These are phyloP conservation scores for Drosophila ohnishii DNA, from an alignment of 1,140 invertebrate species.

Conservation along the genomic window DNA sequence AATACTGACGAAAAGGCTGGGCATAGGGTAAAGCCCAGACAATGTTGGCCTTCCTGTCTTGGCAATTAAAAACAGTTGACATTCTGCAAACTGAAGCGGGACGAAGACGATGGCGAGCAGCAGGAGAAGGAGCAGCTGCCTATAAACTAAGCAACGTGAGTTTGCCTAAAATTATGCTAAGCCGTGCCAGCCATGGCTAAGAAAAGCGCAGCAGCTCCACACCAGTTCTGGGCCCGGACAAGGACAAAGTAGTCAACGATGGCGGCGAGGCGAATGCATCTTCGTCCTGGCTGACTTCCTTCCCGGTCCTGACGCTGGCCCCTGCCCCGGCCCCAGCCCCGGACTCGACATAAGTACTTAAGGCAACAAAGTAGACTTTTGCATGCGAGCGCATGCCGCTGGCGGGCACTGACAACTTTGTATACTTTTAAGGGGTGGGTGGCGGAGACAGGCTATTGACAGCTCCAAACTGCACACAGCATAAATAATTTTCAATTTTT, in stretches of 20 bases:
- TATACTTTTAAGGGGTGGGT: conserved; percentile 39
- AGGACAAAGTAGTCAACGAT: conserved; percentile 57
- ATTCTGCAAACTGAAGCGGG: conserved; percentile 69
- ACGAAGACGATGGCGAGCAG: conserved; percentile 30
- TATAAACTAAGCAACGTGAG: conserved; percentile 81
- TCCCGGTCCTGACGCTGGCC: conserved; percentile 7
- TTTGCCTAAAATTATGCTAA: conserved; percentile 81
- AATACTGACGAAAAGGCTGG: conserved; percentile 19
- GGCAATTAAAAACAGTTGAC: conserved; percentile 80
- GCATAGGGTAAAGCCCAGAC: conserved; percentile 29
- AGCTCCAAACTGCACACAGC: conserved; percentile 71
- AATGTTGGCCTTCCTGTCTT: conserved; percentile 60
- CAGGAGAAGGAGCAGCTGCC: conserved; percentile 57
- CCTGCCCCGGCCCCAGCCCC: background rate
- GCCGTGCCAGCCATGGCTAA: conserved; percentile 58
- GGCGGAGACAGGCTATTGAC: conserved; percentile 60
- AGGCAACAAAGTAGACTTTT: conserved; percentile 79
- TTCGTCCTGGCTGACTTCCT: conserved; percentile 36
- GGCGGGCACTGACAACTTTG: conserved; percentile 67
- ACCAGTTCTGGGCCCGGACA: conserved; percentile 17
- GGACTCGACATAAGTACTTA: conserved; percentile 75
- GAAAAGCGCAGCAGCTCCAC: conserved; percentile 67
- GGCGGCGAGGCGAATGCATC: conserved; percentile 41
- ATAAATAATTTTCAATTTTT: conserved; percentile 81
- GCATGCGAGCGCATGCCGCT: conserved; percentile 78